Evolutionary conservation across 2,113 vertebrate genomes (phyloP).

Genomic region (Motacilla alba): DNA sequence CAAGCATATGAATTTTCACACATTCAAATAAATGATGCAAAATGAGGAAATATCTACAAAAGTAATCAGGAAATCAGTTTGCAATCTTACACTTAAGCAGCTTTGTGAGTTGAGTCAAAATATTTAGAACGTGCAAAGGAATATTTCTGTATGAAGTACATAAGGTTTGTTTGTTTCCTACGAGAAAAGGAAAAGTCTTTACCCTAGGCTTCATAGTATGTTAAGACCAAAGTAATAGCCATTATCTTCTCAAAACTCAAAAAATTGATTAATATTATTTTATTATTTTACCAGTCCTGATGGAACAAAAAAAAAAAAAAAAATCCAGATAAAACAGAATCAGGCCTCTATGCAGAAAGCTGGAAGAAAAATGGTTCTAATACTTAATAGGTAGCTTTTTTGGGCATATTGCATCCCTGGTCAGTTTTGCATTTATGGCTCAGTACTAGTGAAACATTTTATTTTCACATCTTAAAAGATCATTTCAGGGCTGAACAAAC

Average conservation of each 20-base stretch:
- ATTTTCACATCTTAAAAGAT: constrained; percentile 73
- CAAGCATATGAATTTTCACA: background rate
- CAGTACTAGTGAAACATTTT: constrained; percentile 60
- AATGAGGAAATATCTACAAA: background rate
- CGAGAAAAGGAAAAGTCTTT: background rate
- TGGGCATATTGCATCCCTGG: constrained; percentile 9
- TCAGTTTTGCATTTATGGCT: constrained; percentile 62
- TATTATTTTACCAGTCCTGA: background rate
- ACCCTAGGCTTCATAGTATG: background rate
- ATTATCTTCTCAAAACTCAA: background rate
- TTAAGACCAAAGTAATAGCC: background rate
- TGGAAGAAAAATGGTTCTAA: background rate
- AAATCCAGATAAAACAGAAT: background rate
- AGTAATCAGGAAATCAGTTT: background rate
- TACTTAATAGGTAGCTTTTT: constrained; percentile 46
- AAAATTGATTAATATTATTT: background rate
- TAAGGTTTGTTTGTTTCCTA: background rate
- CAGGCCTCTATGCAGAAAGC: background rate
- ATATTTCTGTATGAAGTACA: background rate
- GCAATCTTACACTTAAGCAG: background rate
- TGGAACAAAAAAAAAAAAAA: background rate
- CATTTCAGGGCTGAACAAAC: constrained; percentile 73
- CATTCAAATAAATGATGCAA: background rate
- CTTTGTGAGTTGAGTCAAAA: background rate
- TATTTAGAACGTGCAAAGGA: background rate